Conservation (phyloP, 37 sponge, comb jelly and placozoan species). For the Theonella swinhoei region DNA sequence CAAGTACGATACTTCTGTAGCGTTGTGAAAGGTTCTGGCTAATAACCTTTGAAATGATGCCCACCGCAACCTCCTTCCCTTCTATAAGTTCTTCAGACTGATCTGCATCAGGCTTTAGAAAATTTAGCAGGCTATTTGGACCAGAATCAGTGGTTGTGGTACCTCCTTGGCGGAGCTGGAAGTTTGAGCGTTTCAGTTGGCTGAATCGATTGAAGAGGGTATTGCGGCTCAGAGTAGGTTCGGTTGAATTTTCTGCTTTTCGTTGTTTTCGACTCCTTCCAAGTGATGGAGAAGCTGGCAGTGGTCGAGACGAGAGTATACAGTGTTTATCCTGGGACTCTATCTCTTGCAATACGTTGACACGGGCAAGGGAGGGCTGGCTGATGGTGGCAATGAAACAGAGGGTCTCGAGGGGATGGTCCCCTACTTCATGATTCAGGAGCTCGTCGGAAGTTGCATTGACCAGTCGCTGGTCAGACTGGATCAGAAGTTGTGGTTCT, state of each 20-base stretch:
- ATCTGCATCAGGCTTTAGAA: conserved; percentile 42
- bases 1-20: conserved; percentile 2
- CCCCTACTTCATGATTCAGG: conserved; percentile 17
- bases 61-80: conserved; percentile 2
- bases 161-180: neutral
- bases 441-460: conserved; percentile 29
- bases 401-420: conserved; percentile 30
- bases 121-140: conserved; percentile 17
- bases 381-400: conserved; percentile 36
- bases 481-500: conserved; percentile 42
- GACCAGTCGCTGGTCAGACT: conserved; percentile 51
- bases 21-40: neutral
- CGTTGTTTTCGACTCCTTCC: neutral
- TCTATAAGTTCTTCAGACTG: neutral
- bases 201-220: neutral
- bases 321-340: neutral
- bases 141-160: neutral
- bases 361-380: conserved; percentile 16
- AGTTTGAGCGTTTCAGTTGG: neutral
- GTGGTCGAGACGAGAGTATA: neutral
- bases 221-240: neutral
- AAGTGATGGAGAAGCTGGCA: neutral
- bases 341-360: conserved; percentile 16
- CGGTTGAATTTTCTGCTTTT: neutral
- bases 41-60: neutral